Percentiles rank a stretch among this genome's conserved stretches.
These are phyloP conservation scores for Nephrotoma flavescens DNA, from an alignment of 2,888 invertebrate species.

Conservation along the genomic window DNA sequence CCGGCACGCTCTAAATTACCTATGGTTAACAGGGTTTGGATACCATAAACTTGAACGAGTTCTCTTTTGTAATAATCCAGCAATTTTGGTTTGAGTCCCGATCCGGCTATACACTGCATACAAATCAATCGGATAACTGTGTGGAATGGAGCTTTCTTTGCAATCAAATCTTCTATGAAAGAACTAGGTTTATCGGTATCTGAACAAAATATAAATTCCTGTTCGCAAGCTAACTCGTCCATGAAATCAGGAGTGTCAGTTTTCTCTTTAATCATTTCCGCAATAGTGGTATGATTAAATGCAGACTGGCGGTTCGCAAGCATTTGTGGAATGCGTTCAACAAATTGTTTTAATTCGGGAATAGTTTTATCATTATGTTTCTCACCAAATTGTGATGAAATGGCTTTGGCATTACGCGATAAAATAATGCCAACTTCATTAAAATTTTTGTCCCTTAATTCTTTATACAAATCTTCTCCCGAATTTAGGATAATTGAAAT, in stretches of 20 bases:
- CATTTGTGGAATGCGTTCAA: slow-evolving; percentile 75
- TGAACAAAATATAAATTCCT: slow-evolving; percentile 81
- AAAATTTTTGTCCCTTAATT: slow-evolving; percentile 86
- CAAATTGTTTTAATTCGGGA: slow-evolving; percentile 90
- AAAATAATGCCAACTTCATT: slow-evolving; percentile 72
- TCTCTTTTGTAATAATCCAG: slow-evolving; percentile 56
- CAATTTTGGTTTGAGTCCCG: slow-evolving; percentile 76
- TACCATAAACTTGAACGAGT: slow-evolving; percentile 73
- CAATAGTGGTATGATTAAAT: slow-evolving; percentile 82
- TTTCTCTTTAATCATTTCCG: slow-evolving; percentile 80
- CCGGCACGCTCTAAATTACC: slow-evolving; percentile 80
- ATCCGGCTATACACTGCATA: slow-evolving; percentile 82
- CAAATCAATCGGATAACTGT: slow-evolving; percentile 82
- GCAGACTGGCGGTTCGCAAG: slow-evolving; percentile 74
- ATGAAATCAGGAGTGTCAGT: slow-evolving; percentile 60
- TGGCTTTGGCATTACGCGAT: slow-evolving; percentile 71
- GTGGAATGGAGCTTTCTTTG: slow-evolving; percentile 62
- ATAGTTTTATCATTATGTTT: slow-evolving; percentile 75
- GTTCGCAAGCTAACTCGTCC: slow-evolving; percentile 69
- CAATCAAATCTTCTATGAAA: slow-evolving; percentile 86
- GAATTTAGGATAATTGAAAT: slow-evolving; percentile 74
- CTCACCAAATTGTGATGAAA: slow-evolving; percentile 74
- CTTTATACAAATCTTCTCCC: slow-evolving; percentile 72
- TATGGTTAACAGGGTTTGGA: slow-evolving; percentile 64
- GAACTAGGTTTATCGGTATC: slow-evolving; percentile 80